Base-by-base conservation (phyloP, 2,797 vertebrate species). In the Pogonophryne albipinna region DNA sequence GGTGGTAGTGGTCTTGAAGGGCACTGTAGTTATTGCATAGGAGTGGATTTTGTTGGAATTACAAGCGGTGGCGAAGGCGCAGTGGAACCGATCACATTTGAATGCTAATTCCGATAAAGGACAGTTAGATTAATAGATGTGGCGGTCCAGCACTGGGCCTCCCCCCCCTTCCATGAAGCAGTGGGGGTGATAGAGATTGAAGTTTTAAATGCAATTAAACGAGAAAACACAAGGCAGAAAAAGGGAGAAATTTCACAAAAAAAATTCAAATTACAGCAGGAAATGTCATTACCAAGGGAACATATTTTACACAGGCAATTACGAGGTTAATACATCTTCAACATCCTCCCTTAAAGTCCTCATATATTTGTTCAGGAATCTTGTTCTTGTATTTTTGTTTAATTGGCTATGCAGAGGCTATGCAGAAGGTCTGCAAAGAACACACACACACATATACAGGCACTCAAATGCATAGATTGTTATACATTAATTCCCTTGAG, bases 251-350 rank as follows among this genome's bases (percentile, higher is more conserved):
- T 93, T 89, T 87, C 75, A 88, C 89, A 84, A n/a, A n/a, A n/a
- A n/a, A n/a, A n/a, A n/a, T n/a, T 85, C 84, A 91, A 92, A 93
- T 93, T 90, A 94, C 90, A 91, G 87, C 83, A 81, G 84, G 89
- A 92, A 94, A 93, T 91, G 91, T 88, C 90, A 91, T 94, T 93
- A 94, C 79, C 82, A 79, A 64, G 78, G 86, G 78, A 91, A 79
- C 85, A 86, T 91, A 90, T 91, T 93, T 94, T 90, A 90, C 88
- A 90, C 85, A 90, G 85, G 85, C 93, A 93, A 93, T 94, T 93
- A 93, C 89, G 87, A 92, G 90, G 90, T 93, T 91, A 93, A 93
- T 94, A 92, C 83, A 91, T 93, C 92, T 93, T 92, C 89, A 90
- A 86, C 87, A 82, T 82, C 81, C 82, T 79, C 87, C 74, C 85